Percentiles rank a stretch among this genome's conserved stretches.
Conservation (phyloP, 2,113 vertebrate genomes). For the Phaetusa simplex region DNA sequence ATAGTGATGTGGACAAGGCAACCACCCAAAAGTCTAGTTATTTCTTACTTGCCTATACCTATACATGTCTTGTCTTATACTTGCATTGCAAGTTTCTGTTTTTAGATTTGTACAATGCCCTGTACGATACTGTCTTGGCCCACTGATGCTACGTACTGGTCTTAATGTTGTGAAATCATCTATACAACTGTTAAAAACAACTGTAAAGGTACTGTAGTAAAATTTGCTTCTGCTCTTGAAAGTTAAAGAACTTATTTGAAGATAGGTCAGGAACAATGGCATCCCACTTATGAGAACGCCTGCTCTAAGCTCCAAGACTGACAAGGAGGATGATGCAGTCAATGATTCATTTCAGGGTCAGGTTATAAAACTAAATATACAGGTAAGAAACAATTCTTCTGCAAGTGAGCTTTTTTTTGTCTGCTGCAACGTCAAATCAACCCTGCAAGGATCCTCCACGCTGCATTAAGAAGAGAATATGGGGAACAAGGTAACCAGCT, state of each 20-base stretch:
- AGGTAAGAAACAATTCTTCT: not conserved
- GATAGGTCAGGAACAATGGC: not conserved
- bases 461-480: not conserved
- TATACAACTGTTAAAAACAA: not conserved
- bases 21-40: not conserved
- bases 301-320: not conserved
- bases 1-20: accelerated
- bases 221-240: not conserved
- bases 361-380: not conserved
- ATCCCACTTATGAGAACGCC: not conserved
- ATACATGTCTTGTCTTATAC: not conserved
- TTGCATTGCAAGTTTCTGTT: not conserved
- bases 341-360: not conserved
- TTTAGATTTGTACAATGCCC: not conserved
- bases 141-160: not conserved
- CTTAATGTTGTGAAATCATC: not conserved
- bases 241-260: not conserved
- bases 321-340: not conserved
- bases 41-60: not conserved
- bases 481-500: not conserved
- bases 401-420: not conserved
- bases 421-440: not conserved
- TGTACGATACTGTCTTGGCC: not conserved
- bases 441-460: not conserved
- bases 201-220: not conserved